Evolutionary conservation across 2,113 vertebrate species (phyloP), one percentile per base, ranked within the genome.

Genomic region (Oryzias woworae): DNA sequence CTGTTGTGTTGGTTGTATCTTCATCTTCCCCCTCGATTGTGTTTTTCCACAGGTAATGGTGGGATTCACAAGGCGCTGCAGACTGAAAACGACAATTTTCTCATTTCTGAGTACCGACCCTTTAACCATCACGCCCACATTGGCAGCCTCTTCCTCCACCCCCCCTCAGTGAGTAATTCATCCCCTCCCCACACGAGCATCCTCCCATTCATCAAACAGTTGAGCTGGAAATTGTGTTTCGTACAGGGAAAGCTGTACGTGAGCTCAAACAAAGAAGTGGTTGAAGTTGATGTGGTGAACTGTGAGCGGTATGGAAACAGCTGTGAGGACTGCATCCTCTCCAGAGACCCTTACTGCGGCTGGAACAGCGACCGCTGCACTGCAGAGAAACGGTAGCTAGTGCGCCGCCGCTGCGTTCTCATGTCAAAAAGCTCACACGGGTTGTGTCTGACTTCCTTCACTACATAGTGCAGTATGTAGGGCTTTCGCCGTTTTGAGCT

Each of bases 341-440:
- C 92, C 60, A 72, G 83, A 76, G 90, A 92, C 49, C 91, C 92
- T 0, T 82, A 91, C 80, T 93, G 92, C 13, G 14, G 53, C 65
- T 92, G 92, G 91, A 3, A 53, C 3, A 0, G 1, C 2, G 0
- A 0, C 3, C 14, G 0, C 1, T 90, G 83, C 52, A 26, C 6
- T 6, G 6, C 36, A 2, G 0, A 15, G 0, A 43, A 48, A 24
- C 0, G 3, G 84, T 87, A 79, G 77, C 73, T 36, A 36, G 2
- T 10, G 8, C 36, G 36, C 8, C 10, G 8, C 36, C 3, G 8
- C 36, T 36, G 36, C 8, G 0, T 10, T 36, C 36, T 36, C 7
- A 12, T 6, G 5, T 28, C 26, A 6, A 28, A 20, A 26, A 26
- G 3, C 3, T 5, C 26, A 28, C 26, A 28, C 7, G 26, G 26